These are phyloP conservation scores for Strix occidentalis DNA, from an alignment of 2,797 vertebrate species.

Conservation along the genomic window DNA sequence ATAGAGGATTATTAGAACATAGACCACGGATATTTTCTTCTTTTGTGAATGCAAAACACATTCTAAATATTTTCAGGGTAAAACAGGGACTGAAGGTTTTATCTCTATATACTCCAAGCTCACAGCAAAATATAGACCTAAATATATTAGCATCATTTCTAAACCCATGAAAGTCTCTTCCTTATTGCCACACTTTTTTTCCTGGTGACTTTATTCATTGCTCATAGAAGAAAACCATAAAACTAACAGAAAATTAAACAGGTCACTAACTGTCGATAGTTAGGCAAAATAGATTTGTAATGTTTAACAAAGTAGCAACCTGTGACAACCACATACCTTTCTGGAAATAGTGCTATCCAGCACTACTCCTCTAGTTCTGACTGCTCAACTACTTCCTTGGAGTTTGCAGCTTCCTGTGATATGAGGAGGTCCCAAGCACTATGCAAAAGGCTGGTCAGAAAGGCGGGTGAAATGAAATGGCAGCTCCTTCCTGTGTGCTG, in stretches of 20 bases:
- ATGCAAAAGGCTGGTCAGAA: background rate
- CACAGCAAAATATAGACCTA: background rate
- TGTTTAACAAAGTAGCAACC: background rate
- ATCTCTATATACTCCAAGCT: background rate
- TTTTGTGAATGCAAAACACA: background rate
- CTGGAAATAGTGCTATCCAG: background rate
- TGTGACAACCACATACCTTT: background rate
- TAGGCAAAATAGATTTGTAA: background rate
- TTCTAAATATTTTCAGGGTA: background rate
- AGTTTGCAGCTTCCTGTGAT: background rate
- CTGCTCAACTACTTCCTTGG: background rate
- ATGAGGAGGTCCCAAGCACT: background rate
- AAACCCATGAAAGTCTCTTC: background rate
- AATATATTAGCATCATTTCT: background rate
- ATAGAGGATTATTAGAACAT: background rate
- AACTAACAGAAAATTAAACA: background rate
- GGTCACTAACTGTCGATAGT: background rate
- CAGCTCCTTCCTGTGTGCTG: background rate
- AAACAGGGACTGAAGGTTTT: background rate
- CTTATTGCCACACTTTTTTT: background rate
- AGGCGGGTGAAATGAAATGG: background rate
- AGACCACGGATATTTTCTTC: background rate
- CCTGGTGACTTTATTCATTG: background rate
- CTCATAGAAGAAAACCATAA: background rate
- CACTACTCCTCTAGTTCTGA: background rate